Percentiles rank a stretch among this genome's conserved stretches.
phyloP scores from a whole-genome alignment of 2,113 vertebrate genomes.

The Meleagris gallopavo region DNA sequence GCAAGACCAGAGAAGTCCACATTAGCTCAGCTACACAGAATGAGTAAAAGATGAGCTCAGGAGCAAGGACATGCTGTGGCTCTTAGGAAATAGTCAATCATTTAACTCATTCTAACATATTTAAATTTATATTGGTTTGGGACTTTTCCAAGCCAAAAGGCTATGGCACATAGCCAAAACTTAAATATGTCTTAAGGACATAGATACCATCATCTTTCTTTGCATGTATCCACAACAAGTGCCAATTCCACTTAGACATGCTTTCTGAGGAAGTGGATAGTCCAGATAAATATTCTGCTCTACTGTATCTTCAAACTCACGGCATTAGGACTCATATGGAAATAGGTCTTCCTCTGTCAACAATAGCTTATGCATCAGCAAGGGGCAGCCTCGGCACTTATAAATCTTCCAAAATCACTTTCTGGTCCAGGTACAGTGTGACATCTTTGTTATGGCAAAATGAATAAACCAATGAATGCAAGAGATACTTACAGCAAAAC shows the following conservation, averaged over 20 bases:
- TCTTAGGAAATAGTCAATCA: background rate
- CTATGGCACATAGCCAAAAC: background rate
- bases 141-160: conserved; percentile 24
- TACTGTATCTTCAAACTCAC: background rate
- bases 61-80: background rate
- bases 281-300: background rate
- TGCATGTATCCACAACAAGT: background rate
- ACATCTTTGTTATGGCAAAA: background rate
- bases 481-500: background rate
- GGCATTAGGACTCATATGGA: background rate
- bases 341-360: background rate
- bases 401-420: background rate
- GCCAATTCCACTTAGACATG: background rate
- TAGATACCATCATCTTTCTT: background rate
- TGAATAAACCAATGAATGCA: background rate
- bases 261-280: background rate
- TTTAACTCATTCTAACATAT: background rate
- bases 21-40: background rate
- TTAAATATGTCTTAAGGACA: background rate
- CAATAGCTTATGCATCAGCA: background rate
- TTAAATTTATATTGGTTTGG: conserved; percentile 40
- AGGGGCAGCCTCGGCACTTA: background rate
- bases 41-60: background rate
- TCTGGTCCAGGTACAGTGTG: background rate
- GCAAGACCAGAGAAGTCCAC: background rate